Base-by-base conservation (phyloP, 1,140 invertebrate genomes). In the Thalassaphorura encarpata region DNA sequence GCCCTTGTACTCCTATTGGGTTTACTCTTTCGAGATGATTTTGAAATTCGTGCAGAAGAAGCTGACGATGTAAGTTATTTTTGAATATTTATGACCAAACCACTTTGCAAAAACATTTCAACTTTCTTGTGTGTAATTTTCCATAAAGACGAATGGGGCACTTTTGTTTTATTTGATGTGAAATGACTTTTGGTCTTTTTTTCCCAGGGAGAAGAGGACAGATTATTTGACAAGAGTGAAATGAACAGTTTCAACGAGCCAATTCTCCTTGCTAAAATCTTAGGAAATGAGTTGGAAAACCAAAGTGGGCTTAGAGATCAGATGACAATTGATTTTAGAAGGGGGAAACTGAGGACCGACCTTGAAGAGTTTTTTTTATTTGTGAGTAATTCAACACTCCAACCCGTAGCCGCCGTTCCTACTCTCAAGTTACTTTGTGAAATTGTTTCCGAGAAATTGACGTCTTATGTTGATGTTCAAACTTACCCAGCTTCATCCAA, bases 211-310 rank as follows among this genome's bases (percentile, higher is more conserved):
- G 67, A 69, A 42, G 71, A 71, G 50, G 71, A 73, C 27, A 61
- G 73, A 48, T 63, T 75, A 8, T 77, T 77, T 69, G 75, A 77
- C 53, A 73, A 71, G 62, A 72, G 74, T 48, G 75, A 76, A 64
- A 70, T 76, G 67, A 77, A 77, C 60, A 68, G 71, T 18, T 76
- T 70, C 58, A 60, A 65, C 52, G 75, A 77, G 60, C 66, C 68
- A 15, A 43, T 72, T 2, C 36, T 52, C 3, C 62, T 75, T 41
- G 59, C 63, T 26, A 62, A 67, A 18, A 41, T 68, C 8, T 48
- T 61, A 27, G n/a, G 46, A 16, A 29, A 33, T 18, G 31, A 54
- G 1, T 49, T 65, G 13, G 16, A 15, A 0, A 0, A 18, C 0
- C 27, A n/a, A 11, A 11, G 40, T 16, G 33, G 33, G 6, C 33